Evolutionary conservation across 2,888 invertebrate genomes (phyloP).

Genomic region (Hirtodrosophila alboralis): DNA sequence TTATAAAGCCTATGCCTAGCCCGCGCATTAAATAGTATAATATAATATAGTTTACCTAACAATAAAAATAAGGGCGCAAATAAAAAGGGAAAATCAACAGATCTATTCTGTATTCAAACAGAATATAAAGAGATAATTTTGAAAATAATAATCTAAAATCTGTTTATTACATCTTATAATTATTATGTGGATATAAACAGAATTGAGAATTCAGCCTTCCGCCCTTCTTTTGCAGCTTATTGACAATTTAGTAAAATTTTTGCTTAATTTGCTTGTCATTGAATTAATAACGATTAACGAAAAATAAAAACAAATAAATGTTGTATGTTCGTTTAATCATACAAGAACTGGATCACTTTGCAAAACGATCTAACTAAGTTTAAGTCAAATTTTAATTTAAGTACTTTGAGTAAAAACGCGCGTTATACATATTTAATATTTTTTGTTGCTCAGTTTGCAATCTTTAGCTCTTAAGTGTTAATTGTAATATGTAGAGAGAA

Average conservation of each 20-base stretch:
- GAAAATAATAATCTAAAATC: no score
- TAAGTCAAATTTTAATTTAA: slow-evolving; percentile 72
- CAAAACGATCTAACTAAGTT: slow-evolving; percentile 70
- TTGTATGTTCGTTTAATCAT: slow-evolving; percentile 1
- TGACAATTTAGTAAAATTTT: slow-evolving; percentile 33
- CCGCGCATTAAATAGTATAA: background rate
- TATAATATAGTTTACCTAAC: no score
- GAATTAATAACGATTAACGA: slow-evolving; percentile 13
- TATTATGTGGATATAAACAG: no score
- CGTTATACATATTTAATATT: slow-evolving; percentile 31
- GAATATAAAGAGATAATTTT: no score
- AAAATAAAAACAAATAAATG: no score
- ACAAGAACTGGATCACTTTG: slow-evolving; percentile 71
- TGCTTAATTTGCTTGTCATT: slow-evolving; percentile 53
- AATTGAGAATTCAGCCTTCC: no score
- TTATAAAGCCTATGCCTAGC: slow-evolving; percentile 19
- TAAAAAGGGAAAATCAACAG: no score
- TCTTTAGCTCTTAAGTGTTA: slow-evolving; percentile 62
- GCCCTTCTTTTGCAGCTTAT: no score
- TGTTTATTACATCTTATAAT: no score
- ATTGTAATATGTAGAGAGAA: slow-evolving; percentile 65
- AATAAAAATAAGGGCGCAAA: no score
- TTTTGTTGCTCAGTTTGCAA: slow-evolving; percentile 40
- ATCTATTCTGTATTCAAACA: no score
- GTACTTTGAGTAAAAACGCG: slow-evolving; percentile 58